Base-by-base conservation (phyloP, 2,113 vertebrate species). In the Tamias sibiricus region DNA sequence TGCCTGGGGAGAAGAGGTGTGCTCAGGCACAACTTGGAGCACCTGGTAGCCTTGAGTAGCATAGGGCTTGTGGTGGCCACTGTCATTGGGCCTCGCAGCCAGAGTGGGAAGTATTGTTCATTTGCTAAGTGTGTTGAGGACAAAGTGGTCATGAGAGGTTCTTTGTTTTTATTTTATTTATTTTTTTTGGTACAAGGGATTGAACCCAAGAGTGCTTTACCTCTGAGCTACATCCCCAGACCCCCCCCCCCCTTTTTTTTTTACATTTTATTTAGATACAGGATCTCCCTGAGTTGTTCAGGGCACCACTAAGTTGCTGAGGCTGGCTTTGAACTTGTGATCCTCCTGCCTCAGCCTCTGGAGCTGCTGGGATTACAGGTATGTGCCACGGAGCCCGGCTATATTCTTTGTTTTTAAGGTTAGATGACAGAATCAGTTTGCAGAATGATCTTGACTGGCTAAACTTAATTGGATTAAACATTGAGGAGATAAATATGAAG, bases 1-100 rank as follows among this genome's bases (percentile, higher is more conserved):
- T 47, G 47, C 19, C 32, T 0, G 1, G 52, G 10, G 49, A 30
- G 74, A 24, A n/a, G 9, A 2, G 54, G 26, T 0, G 37, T 1
- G 0, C 54, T 54, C 8, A 17, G 49, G 10, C 11, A 4, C 6
- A 22, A 32, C 6, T 22, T 20, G 16, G 22, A 35, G 37, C 16
- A 24, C 52, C 59, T 2, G 26, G 42, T 13, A 17, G 74, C 57
- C 1, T 0, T 13, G 30, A 8, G 32, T 7, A 8, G 47, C 7
- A 0, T 37, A 6, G 9, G 3, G 4, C 47, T 71, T 16, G 2
- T 74, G 10, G 1, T 28, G 74, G 40, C 5, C 16, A 0, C 40
- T 0, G 6, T 6, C 17, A 1, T 22, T 22, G n/a, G 82, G 20
- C 26, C 42, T 71, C 26, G 6, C 8, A 2, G 57, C 24, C 8